Evolutionary conservation across 2,113 vertebrate species (phyloP).

Genomic region (Gymnocephalus cernua): DNA sequence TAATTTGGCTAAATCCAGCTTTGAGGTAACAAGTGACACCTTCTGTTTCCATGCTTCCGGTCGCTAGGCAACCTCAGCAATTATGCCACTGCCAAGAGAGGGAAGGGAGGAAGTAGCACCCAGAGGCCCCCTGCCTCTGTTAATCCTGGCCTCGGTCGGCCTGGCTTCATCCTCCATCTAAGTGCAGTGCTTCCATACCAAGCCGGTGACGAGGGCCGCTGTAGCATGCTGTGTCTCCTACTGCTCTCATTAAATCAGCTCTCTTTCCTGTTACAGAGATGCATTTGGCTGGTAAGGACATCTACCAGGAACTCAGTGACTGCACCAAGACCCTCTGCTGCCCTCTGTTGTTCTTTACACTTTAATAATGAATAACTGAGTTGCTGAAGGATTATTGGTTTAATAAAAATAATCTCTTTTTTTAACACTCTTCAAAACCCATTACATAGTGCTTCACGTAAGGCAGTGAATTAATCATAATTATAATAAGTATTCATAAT

Average conservation of each 20-base stretch:
- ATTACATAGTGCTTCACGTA: not conserved
- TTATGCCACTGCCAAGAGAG: constrained; percentile 78
- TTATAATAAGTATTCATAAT: no score
- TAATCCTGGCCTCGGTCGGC: constrained; percentile 59
- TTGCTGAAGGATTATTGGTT: not conserved
- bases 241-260: constrained; percentile 67
- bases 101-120: constrained; percentile 76
- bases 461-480: not conserved
- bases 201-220: constrained; percentile 55
- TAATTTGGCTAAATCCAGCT: constrained; percentile 82
- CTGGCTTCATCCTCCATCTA: constrained; percentile 62
- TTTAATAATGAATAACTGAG: not conserved
- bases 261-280: constrained; percentile 40
- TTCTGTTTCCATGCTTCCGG: constrained; percentile 82
- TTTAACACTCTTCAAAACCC: not conserved
- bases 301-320: not conserved
- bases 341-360: constrained; percentile 71
- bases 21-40: constrained; percentile 85
- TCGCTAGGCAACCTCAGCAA: constrained; percentile 84
- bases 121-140: constrained; percentile 68
- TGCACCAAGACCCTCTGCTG: constrained; percentile 72
- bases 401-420: not conserved
- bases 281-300: constrained; percentile 31
- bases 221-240: constrained; percentile 54
- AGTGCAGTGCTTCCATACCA: constrained; percentile 60